These are phyloP conservation scores for Hylaea fasciaria DNA, from an alignment of 2,888 invertebrate genomes.

Conservation along the genomic window DNA sequence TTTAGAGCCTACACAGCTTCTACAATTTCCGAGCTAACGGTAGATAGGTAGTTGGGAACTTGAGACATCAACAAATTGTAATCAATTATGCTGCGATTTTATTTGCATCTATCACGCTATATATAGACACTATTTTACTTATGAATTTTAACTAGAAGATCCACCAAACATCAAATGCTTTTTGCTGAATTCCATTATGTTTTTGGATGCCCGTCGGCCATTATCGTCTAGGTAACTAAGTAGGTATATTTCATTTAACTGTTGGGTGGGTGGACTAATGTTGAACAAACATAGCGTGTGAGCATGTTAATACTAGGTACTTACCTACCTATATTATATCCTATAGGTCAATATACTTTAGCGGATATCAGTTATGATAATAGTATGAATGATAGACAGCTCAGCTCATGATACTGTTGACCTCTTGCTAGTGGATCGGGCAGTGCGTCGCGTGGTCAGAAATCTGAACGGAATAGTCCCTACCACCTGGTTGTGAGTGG, in stretches of 20 bases:
- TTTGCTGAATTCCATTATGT: slow-evolving; percentile 10
- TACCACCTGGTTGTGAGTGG: no score
- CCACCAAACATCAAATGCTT: neutral
- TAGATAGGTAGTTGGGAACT: neutral
- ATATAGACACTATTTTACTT: no score
- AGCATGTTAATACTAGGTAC: slow-evolving; percentile 5
- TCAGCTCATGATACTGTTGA: slow-evolving; percentile 19
- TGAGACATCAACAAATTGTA: neutral
- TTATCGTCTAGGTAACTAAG: slow-evolving; percentile 12
- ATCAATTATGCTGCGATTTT: slow-evolving; percentile 6
- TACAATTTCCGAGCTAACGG: neutral
- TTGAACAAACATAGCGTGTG: slow-evolving; percentile 21
- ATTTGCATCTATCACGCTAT: slow-evolving; percentile 22
- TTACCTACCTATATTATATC: no score
- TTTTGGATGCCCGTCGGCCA: slow-evolving; percentile 22
- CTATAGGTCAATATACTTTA: slow-evolving; percentile 22
- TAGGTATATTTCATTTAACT: slow-evolving; percentile 19
- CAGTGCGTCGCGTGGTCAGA: neutral
- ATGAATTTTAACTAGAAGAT: neutral
- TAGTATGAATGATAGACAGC: slow-evolving; percentile 5
- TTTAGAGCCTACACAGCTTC: neutral
- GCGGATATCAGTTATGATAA: slow-evolving; percentile 1
- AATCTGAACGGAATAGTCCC: no score
- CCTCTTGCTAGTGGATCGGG: slow-evolving; percentile 5
- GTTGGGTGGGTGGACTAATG: slow-evolving; percentile 25